Conservation (phyloP, 2,888 invertebrate genomes). For the Drymonia ruficornis region DNA sequence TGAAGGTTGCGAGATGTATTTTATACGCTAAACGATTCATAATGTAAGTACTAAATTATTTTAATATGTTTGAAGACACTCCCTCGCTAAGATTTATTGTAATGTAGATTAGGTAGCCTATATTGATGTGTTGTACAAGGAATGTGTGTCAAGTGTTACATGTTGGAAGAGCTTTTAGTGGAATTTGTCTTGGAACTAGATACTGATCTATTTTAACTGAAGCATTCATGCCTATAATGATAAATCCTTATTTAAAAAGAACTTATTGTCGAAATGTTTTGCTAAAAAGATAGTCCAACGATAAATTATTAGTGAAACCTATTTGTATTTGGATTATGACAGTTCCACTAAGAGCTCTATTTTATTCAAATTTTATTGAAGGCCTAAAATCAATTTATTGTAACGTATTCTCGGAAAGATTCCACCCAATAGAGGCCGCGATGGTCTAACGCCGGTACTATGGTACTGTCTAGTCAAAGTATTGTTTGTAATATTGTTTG, state of each 20-base stretch:
- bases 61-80: conserved; percentile 78
- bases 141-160: conserved; percentile 62
- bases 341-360: conserved; percentile 60
- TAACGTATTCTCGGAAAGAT: conserved; percentile 57
- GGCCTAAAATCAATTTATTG: conserved; percentile 63
- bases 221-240: no score
- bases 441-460: conserved; percentile 71
- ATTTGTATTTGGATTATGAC: neutral
- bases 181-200: conserved; percentile 21
- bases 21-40: conserved; percentile 67
- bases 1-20: conserved; percentile 75
- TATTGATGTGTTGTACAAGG: conserved; percentile 67
- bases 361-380: conserved; percentile 44
- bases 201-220: neutral
- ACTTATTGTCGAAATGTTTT: no score
- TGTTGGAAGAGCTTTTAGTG: conserved; percentile 62
- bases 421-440: conserved; percentile 64
- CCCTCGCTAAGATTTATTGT: conserved; percentile 67
- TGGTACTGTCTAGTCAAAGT: conserved; percentile 83
- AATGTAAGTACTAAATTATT: conserved; percentile 83
- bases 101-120: conserved; percentile 62
- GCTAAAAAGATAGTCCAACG: no score
- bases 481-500: conserved; percentile 75
- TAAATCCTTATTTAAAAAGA: no score
- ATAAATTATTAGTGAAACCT: no score